phyloP scores from a whole-genome alignment of 53 echinoderm and acorn worm species.

The Arbacia lixula region DNA sequence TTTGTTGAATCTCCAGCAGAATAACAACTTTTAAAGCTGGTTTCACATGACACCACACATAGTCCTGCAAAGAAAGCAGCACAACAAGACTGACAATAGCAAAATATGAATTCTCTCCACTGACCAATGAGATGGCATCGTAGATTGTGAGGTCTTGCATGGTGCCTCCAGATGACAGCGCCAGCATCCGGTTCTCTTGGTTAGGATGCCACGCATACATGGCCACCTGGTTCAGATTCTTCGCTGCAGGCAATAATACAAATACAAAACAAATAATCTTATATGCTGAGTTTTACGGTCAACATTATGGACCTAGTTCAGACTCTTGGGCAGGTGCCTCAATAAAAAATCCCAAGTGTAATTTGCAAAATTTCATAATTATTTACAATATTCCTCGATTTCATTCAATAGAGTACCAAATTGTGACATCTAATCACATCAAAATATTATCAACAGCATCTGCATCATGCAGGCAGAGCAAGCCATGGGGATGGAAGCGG shows the following conservation, averaged over 20 bases:
- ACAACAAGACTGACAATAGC: background rate
- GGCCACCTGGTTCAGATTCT: constrained; percentile 59
- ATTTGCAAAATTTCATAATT: too few species aligned
- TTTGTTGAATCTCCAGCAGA: background rate
- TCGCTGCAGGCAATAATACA: constrained; percentile 9
- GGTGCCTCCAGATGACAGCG: constrained; percentile 74
- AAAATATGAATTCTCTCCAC: constrained; percentile 1
- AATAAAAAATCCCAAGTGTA: too few species aligned
- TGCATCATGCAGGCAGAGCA: too few species aligned
- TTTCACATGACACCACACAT: background rate
- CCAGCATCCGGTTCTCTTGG: constrained; percentile 87
- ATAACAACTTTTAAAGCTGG: background rate
- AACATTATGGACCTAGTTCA: too few species aligned
- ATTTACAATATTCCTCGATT: too few species aligned
- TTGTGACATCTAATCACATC: too few species aligned
- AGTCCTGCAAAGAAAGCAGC: background rate
- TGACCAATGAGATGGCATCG: constrained; percentile 92
- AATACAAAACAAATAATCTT: too few species aligned
- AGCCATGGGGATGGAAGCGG: too few species aligned
- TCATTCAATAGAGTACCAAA: too few species aligned
- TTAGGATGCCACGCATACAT: constrained; percentile 95
- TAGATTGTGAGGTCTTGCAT: constrained; percentile 82
- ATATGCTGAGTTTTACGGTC: too few species aligned
- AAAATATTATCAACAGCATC: too few species aligned
- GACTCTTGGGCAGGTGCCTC: too few species aligned